A percentile compares a stretch with the other conserved stretches of the same genome.
phyloP scores from a whole-genome alignment of 2,888 invertebrate genomes.

The Hedya salicella region DNA sequence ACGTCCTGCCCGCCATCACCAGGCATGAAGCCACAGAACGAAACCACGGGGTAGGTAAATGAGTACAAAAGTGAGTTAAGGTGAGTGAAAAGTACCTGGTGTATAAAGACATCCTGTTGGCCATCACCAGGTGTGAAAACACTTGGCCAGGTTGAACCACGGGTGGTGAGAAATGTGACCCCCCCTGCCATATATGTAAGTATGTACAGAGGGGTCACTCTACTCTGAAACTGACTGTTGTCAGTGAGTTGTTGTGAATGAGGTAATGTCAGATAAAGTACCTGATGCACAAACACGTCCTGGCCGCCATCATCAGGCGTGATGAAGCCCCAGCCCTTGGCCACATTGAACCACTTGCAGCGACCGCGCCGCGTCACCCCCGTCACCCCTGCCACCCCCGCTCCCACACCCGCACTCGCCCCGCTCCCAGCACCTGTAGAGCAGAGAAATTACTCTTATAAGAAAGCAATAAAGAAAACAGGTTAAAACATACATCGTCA shows the following conservation, averaged over 20 bases:
- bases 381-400: slow-evolving; percentile 70
- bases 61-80: no score
- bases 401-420: slow-evolving; percentile 61
- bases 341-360: slow-evolving; percentile 98
- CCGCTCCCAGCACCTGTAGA: slow-evolving; percentile 64
- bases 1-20: no score
- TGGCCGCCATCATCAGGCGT: slow-evolving; percentile 95
- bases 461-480: no score
- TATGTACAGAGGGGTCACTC: no score
- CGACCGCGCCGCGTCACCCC: slow-evolving; percentile 89
- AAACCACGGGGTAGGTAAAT: no score
- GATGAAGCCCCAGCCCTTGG: slow-evolving; percentile 97
- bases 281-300: slow-evolving; percentile 98
- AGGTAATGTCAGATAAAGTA: no score
- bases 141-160: slow-evolving; percentile 98
- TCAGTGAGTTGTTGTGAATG: no score
- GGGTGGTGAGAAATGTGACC: no score
- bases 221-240: no score
- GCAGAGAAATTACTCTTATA: background rate
- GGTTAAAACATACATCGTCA: no score
- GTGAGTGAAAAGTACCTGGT: slow-evolving; percentile 90
- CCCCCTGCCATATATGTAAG: no score
- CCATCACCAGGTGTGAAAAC: slow-evolving; percentile 96
- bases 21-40: no score
- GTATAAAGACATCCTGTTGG: slow-evolving; percentile 96